A percentile compares a stretch with the other conserved stretches of the same genome.
Evolutionary conservation across 1,140 invertebrate genomes (phyloP).

Genomic region (Drosophila bocqueti): DNA sequence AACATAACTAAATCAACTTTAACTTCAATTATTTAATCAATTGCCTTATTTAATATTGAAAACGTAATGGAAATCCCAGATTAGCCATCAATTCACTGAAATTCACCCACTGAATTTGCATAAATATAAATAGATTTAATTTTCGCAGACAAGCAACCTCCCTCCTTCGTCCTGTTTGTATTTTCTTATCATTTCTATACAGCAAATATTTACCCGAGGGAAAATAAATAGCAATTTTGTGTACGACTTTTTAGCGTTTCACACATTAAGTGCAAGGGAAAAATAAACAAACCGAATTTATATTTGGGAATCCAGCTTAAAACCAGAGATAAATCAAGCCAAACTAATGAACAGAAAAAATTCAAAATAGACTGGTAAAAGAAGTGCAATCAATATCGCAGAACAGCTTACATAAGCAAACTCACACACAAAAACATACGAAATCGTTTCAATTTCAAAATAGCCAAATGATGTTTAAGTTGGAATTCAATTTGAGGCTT

Average conservation of each 20-base stretch:
- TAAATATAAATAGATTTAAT: constrained; percentile 18
- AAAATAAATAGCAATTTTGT: constrained; percentile 13
- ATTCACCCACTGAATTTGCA: constrained; percentile 2
- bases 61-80: constrained; percentile 6
- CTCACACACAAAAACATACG: constrained; percentile 5
- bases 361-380: constrained; percentile 36
- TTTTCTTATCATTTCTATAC: constrained; percentile 22
- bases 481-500: constrained; percentile 68
- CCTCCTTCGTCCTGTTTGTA: constrained; percentile 10
- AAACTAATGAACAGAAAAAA: constrained; percentile 65
- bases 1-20: neutral
- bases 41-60: neutral
- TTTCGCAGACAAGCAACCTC: neutral
- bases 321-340: constrained; percentile 34
- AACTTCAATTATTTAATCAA: neutral
- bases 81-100: constrained; percentile 2
- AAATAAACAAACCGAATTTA: neutral
- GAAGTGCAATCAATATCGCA: constrained; percentile 70
- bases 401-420: constrained; percentile 14
- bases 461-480: constrained; percentile 63
- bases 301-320: constrained; percentile 1
- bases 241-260: constrained; percentile 30
- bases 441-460: constrained; percentile 62
- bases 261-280: constrained; percentile 25
- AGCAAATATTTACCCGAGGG: constrained; percentile 17